These are phyloP conservation scores for Tinea trinotella DNA, from an alignment of 2,888 invertebrate genomes.

Conservation along the genomic window DNA sequence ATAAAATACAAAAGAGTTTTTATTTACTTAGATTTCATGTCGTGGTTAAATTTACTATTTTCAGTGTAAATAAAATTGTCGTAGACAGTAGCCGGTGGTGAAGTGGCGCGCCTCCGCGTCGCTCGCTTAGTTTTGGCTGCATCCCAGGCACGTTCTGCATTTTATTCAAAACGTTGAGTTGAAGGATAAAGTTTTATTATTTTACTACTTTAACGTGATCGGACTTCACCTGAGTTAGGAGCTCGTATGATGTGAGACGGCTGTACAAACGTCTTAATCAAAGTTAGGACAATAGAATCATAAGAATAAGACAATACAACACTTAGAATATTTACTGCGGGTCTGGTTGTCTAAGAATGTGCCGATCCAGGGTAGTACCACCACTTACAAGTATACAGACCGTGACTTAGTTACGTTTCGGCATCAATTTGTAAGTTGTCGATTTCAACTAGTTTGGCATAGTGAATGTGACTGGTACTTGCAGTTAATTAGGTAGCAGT, in stretches of 20 bases:
- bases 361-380: too few species aligned
- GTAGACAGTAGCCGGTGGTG: conserved; percentile 1
- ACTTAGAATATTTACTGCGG: too few species aligned
- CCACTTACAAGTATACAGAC: too few species aligned
- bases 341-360: too few species aligned
- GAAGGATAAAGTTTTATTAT: conserved; percentile 69
- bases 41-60: conserved; percentile 2
- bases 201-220: conserved; percentile 66
- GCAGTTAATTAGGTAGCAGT: too few species aligned
- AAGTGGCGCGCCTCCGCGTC: conserved; percentile 3
- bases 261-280: neutral
- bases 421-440: too few species aligned
- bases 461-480: too few species aligned
- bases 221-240: conserved; percentile 33
- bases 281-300: too few species aligned
- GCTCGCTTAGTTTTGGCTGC: conserved; percentile 45
- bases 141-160: conserved; percentile 68
- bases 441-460: too few species aligned
- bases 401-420: too few species aligned
- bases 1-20: neutral
- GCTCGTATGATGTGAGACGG: neutral
- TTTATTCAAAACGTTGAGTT: conserved; percentile 70
- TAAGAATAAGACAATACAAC: too few species aligned
- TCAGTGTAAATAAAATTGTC: conserved; percentile 11
- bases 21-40: neutral